Evolutionary conservation across 2,888 invertebrate species (phyloP).

Genomic region (Drosophila pseudotakahashii): DNA sequence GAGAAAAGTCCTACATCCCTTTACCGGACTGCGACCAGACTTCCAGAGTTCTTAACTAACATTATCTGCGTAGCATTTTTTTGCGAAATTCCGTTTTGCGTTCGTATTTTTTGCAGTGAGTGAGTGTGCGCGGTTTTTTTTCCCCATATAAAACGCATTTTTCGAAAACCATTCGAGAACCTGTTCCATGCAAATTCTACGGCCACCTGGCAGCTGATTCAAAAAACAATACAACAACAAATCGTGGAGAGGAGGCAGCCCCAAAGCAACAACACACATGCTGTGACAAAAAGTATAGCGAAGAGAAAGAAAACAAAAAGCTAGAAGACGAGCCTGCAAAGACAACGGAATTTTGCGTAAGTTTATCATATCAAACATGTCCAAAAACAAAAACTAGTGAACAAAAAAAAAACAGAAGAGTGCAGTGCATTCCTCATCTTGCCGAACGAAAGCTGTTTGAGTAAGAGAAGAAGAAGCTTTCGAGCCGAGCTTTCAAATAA

Average conservation of each 20-base stretch:
- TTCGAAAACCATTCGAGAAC: conserved; percentile 9
- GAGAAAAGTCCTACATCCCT: neutral
- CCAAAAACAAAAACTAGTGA: neutral
- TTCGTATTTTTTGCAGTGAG: conserved; percentile 12
- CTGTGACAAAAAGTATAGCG: conserved; percentile 1
- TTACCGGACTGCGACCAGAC: neutral
- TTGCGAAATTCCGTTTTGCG: neutral
- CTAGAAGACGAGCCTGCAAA: conserved; percentile 2
- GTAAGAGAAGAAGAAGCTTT: neutral
- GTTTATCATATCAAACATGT: neutral
- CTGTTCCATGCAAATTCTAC: conserved; percentile 45
- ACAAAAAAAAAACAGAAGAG: neutral
- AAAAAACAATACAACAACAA: conserved; percentile 21
- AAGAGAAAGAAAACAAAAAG: neutral
- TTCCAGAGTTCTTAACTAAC: neutral
- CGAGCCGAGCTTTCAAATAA: conserved; percentile 44
- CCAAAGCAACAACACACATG: conserved; percentile 34
- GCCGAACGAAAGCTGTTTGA: conserved; percentile 5
- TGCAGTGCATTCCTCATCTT: conserved; percentile 2
- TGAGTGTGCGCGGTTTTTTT: conserved; percentile 12
- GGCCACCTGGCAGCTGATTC: conserved; percentile 73
- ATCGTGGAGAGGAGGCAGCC: conserved; percentile 14
- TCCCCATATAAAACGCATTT: neutral
- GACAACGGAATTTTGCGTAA: conserved; percentile 14
- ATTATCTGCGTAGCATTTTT: neutral